Evolutionary conservation across 2,797 vertebrate genomes (phyloP), one percentile per base, ranked within the genome.

Genomic region (Coilia nasus): DNA sequence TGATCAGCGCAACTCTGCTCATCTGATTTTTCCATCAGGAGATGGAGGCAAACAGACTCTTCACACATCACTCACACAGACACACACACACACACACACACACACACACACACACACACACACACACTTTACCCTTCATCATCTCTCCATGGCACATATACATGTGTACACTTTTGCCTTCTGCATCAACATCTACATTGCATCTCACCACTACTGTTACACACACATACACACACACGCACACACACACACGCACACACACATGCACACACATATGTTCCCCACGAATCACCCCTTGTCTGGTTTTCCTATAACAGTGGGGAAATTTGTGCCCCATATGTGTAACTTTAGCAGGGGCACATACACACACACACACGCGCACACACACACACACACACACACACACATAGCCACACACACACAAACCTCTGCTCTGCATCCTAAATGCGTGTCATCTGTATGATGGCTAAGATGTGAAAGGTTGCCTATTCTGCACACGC

Each of bases 31-130:
- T 56, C 78, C 59, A 75, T 75, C 67, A 75, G 31, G 67, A 75
- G 14, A 41, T 41, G 31, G 31, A 75, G 67, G n/a, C 15, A 75
- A 41, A 75, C 31, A 75, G 67, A 35, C 31, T 75, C 67, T 31
- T 41, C 28, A 6, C 67, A 75, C 31, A 41, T 47, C 67, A 75
- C 25, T 12, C 28, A 23, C 64, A 71, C 64, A 59, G 47, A 62
- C 80, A 81, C 64, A 85, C 80, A 88, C 81, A 84, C 62, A 87
- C 89, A 86, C n/a, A 62, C 19, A 62, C 64, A 35, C 75, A 71
- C 80, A 71, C 54, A 62, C 80, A 81, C 67, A 85, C 82, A 88
- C 81, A 84, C 62, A 87, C 89, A 86, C 62, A 62, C 59, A 62
- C 59, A 23, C 59, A 62, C 59, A 2, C 56, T 12, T 5, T 54